Evolutionary conservation across 2,797 vertebrate genomes (phyloP).

Genomic region (Myotis findleyi): DNA sequence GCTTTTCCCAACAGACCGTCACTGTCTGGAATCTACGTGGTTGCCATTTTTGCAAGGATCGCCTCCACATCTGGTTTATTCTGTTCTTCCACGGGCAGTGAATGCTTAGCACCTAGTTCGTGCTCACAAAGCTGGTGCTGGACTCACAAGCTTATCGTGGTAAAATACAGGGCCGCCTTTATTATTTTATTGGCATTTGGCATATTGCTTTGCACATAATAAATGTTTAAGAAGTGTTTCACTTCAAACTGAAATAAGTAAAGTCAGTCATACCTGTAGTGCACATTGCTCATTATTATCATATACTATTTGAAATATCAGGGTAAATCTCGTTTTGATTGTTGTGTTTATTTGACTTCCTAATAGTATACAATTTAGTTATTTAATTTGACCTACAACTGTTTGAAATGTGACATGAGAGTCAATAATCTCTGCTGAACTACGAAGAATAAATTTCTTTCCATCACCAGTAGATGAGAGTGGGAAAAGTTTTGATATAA

Average conservation of each 20-base stretch:
- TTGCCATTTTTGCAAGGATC: background rate
- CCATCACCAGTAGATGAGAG: background rate
- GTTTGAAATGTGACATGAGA: conserved; percentile 12
- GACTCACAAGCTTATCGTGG: background rate
- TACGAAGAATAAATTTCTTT: background rate
- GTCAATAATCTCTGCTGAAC: background rate
- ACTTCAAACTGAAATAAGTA: background rate
- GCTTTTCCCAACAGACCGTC: background rate
- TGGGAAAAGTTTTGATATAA: background rate
- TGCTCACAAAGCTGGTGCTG: background rate
- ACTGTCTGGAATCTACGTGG: background rate
- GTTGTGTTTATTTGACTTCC: background rate
- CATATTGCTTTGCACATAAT: background rate
- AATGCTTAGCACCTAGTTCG: background rate
- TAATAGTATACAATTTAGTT: background rate
- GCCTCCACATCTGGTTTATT: background rate
- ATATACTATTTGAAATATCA: background rate
- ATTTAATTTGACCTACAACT: background rate
- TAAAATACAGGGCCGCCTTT: background rate
- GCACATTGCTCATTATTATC: background rate
- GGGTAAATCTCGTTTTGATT: background rate
- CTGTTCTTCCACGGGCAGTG: background rate
- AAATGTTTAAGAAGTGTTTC: background rate
- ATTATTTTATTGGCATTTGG: background rate
- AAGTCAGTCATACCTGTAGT: background rate